Conservation (phyloP, 1,140 invertebrate genomes). For the Belonocnema kinseyi region DNA sequence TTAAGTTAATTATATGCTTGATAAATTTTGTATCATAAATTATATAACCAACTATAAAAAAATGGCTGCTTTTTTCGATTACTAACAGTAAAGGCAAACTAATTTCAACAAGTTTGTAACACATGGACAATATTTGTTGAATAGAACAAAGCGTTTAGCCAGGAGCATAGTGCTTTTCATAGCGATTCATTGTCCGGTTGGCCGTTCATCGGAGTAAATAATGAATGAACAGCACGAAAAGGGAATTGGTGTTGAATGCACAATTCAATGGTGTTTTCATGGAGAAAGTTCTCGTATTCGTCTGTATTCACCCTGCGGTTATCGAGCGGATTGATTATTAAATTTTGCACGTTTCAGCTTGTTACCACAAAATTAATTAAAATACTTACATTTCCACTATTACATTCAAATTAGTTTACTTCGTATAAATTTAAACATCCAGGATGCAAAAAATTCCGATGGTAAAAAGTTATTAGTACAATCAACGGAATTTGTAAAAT, state of each 20-base stretch:
- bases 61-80: background rate
- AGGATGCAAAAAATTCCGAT: too few species aligned
- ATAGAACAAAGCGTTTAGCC: background rate
- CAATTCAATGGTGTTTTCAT: slow-evolving; percentile 49
- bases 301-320: background rate
- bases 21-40: too few species aligned
- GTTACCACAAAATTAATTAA: slow-evolving; percentile 9
- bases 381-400: background rate
- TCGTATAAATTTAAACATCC: too few species aligned
- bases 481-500: too few species aligned
- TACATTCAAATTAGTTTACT: too few species aligned
- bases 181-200: slow-evolving; percentile 52
- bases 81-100: background rate
- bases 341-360: background rate
- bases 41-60: background rate
- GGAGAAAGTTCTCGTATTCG: background rate
- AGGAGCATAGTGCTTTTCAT: slow-evolving; percentile 39
- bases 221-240: slow-evolving; percentile 34
- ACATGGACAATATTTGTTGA: background rate
- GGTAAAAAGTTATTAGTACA: too few species aligned
- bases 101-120: slow-evolving; percentile 5
- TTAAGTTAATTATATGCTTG: too few species aligned
- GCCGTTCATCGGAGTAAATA: slow-evolving; percentile 50
- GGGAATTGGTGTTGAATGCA: slow-evolving; percentile 43
- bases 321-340: slow-evolving; percentile 28